Evolutionary conservation across 2,113 vertebrate species (phyloP).

Genomic region (Machaerirhynchus nigripectus): DNA sequence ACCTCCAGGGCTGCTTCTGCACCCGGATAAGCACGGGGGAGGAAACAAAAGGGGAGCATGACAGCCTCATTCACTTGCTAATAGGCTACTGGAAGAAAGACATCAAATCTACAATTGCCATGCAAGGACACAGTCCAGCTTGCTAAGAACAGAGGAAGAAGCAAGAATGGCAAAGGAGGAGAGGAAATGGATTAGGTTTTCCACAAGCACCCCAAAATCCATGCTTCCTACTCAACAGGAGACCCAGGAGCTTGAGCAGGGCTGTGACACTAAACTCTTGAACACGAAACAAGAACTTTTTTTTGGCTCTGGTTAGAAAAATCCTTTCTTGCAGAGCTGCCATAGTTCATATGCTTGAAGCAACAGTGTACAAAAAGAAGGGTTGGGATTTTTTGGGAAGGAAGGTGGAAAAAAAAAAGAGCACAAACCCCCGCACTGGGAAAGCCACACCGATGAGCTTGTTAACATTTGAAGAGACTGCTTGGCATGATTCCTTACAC

Average conservation of each 20-base stretch:
- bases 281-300: not conserved
- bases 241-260: not conserved
- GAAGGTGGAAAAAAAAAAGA: not conserved
- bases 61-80: conserved; percentile 29
- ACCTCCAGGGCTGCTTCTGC: not conserved
- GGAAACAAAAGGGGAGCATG: not conserved
- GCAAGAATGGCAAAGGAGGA: not conserved
- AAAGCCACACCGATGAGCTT: conserved; percentile 74
- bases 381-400: not conserved
- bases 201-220: not conserved
- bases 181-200: not conserved
- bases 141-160: not conserved
- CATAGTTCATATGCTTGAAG: not conserved
- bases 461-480: conserved; percentile 73
- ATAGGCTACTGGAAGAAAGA: not conserved
- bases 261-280: not conserved
- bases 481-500: conserved; percentile 64
- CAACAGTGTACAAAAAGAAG: not conserved
- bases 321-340: not conserved
- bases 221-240: not conserved
- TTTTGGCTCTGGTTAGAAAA: not conserved
- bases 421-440: conserved; percentile 36
- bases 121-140: not conserved
- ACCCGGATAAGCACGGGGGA: not conserved
- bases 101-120: not conserved